A percentile compares a stretch with the other conserved stretches of the same genome.
Conservation (phyloP, 2,113 vertebrate genomes). For the Capricornis sumatraensis region DNA sequence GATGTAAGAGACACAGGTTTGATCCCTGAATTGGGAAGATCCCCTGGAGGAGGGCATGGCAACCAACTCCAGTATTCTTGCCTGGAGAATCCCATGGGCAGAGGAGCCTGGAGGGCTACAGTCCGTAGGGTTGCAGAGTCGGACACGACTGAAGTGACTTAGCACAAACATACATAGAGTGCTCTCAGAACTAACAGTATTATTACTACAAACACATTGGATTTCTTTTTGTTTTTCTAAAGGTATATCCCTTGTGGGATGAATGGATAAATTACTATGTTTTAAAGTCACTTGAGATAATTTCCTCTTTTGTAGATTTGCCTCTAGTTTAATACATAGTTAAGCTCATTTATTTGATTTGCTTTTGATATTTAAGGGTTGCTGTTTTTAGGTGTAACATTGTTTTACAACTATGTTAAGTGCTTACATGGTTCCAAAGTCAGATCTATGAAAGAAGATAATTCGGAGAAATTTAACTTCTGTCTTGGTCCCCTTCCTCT, state of each 20-base stretch:
- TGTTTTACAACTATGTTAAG: neutral
- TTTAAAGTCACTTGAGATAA: neutral
- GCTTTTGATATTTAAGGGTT: neutral
- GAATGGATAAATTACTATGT: neutral
- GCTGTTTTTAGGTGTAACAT: neutral
- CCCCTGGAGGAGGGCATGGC: neutral
- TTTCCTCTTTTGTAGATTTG: neutral
- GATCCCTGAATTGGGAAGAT: neutral
- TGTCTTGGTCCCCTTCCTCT: neutral
- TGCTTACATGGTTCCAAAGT: neutral
- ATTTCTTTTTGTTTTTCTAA: neutral
- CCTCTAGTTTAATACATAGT: neutral
- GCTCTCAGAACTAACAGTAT: neutral
- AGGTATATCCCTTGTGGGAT: neutral
- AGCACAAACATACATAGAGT: neutral
- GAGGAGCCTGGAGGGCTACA: neutral
- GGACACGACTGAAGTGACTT: neutral
- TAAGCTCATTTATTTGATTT: neutral
- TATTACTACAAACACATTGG: neutral
- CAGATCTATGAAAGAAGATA: neutral
- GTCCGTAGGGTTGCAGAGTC: neutral
- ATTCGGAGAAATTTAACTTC: neutral
- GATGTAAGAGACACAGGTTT: neutral
- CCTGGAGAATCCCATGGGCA: neutral
- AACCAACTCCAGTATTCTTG: neutral